These are phyloP conservation scores for Sparus aurata DNA, from an alignment of 2,797 vertebrate species.

Conservation along the genomic window DNA sequence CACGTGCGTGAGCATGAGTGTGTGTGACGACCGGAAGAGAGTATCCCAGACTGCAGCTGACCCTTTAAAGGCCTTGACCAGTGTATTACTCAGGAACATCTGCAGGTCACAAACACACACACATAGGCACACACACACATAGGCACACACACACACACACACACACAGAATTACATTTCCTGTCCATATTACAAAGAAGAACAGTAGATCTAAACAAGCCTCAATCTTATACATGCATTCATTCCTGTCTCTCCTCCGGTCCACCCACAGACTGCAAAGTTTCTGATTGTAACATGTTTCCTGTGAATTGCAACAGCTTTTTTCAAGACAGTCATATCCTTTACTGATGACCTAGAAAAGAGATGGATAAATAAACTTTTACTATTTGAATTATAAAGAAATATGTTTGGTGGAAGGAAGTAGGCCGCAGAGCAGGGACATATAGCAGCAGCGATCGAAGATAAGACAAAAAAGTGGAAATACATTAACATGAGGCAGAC, in stretches of 20 bases:
- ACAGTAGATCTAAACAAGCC: conserved; percentile 68
- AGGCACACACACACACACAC: conserved; percentile 27
- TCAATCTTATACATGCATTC: conserved; percentile 71
- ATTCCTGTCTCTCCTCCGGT: neutral
- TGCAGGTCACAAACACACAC: conserved; percentile 57
- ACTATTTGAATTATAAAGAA: neutral
- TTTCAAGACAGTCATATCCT: neutral
- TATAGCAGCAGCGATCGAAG: conserved; percentile 3
- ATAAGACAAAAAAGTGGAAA: conserved; percentile 43
- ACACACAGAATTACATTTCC: conserved; percentile 62
- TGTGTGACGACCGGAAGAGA: conserved; percentile 72
- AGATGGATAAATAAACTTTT: conserved; percentile 1
- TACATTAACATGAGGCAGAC: conserved; percentile 47
- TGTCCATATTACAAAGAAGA: conserved; percentile 81
- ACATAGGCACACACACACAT: conserved; percentile 34
- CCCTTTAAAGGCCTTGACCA: conserved; percentile 76
- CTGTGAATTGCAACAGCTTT: neutral
- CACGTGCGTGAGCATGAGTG: conserved; percentile 25
- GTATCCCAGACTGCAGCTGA: conserved; percentile 70
- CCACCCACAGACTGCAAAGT: neutral
- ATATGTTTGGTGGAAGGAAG: neutral
- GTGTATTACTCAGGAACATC: conserved; percentile 61
- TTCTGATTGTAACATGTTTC: neutral
- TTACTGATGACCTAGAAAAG: neutral
- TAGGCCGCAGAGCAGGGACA: neutral